These are phyloP conservation scores for Xiphorhynchus erythropygius DNA, from an alignment of 2,797 vertebrate genomes.

Conservation along the genomic window DNA sequence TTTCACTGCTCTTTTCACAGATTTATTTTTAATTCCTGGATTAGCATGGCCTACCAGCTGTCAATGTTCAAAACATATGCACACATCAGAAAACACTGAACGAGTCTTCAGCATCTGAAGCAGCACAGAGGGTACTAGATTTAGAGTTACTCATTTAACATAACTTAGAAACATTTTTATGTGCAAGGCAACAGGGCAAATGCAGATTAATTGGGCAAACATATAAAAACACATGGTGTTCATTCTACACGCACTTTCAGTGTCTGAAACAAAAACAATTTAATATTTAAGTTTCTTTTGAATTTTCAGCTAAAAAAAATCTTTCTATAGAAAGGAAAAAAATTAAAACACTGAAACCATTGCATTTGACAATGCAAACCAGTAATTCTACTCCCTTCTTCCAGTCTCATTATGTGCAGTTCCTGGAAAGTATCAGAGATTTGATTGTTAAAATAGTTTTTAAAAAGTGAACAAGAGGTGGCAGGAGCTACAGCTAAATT, in stretches of 20 bases:
- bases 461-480: not conserved
- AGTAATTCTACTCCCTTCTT: not conserved
- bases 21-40: not conserved
- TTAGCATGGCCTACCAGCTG: not conserved
- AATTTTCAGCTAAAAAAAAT: not conserved
- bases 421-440: not conserved
- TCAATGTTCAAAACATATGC: not conserved
- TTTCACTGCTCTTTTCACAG: not conserved
- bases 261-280: not conserved
- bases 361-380: not conserved
- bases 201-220: not conserved
- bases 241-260: not conserved
- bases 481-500: not conserved
- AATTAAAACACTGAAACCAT: not conserved
- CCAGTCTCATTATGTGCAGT: not conserved
- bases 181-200: not conserved
- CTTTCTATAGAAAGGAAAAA: not conserved
- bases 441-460: not conserved
- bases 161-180: not conserved
- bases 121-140: not conserved
- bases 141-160: not conserved
- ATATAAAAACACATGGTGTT: not conserved
- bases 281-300: not conserved
- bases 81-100: not conserved
- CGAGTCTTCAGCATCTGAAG: not conserved